Base-by-base conservation (phyloP, 1,140 invertebrate species). In the Drosophila elegans region DNA sequence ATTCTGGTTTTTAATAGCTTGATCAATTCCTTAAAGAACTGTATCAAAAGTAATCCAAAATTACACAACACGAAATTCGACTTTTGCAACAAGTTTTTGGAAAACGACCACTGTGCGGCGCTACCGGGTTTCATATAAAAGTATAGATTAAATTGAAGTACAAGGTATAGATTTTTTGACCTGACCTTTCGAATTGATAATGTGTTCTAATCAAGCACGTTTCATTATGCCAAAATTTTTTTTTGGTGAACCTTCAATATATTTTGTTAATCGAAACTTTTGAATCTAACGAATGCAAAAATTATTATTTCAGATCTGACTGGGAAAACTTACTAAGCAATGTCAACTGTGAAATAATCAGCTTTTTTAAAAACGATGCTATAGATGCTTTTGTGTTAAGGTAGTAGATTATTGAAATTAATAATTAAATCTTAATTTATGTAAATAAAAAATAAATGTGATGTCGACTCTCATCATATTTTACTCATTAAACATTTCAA, bases 311-410 rank as follows among this genome's bases (percentile, higher is more conserved):
- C 94, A 98, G 97, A 89, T 93, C 95, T 92, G 95, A 97, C 91
- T 96, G 97, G 96, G 97, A 99, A 91, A 95, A 94, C 27, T 93
- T 99, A 34, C 93, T 99, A 85, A 96, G 98, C 92, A 95, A 97
- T 62, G 98, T 99, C 9, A 95, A 97, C 80, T 99, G 98, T 93
- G 98, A 99, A 93, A 98, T 99, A 60, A 98, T 99, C 91, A 98
- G 98, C 93, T 97, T 95, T 88, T 96, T 95, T 25, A 95, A 95
- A 74, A 98, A 98, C 93, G 97, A 98, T 60, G 94, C 96, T 90
- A 95, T 99, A 74, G 98, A 99, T 93, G 97, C 98, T 36, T 99
- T 99, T 93, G 97, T 99, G 5, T 94, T 99, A 4, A 99, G 98
- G 98, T 99, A 63, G 49, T 25, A 3, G 7, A 41, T 41, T 10